Percentiles rank a stretch among this genome's conserved stretches.
Conservation (phyloP, 2,797 vertebrate species). For the Masticophis lateralis region DNA sequence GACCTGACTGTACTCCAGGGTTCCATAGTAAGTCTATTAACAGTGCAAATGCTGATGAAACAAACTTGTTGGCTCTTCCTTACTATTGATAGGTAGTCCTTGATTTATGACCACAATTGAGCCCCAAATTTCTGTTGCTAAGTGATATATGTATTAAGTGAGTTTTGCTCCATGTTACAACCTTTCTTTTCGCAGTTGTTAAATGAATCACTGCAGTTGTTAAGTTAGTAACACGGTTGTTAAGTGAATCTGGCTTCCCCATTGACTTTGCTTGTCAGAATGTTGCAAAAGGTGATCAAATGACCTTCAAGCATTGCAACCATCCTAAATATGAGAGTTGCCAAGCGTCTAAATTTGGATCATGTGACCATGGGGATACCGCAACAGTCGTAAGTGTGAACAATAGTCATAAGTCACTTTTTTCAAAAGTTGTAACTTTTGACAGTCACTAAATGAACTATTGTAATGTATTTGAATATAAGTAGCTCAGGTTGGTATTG, state of each 20-base stretch:
- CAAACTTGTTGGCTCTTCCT: neutral
- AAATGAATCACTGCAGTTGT: no score
- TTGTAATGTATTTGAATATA: no score
- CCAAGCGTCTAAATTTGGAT: neutral
- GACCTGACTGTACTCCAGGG: no score
- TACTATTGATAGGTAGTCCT: neutral
- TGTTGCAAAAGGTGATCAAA: no score
- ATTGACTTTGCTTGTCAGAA: no score
- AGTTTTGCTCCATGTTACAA: neutral
- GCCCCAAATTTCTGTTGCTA: neutral
- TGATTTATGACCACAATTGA: neutral
- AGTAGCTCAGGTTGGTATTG: no score
- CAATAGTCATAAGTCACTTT: neutral
- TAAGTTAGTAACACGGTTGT: no score
- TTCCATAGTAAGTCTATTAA: neutral
- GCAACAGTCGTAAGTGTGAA: neutral
- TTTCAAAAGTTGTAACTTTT: neutral
- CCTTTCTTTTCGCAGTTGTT: neutral
- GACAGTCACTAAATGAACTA: neutral
- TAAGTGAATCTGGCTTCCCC: no score
- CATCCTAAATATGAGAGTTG: no score
- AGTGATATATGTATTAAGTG: neutral
- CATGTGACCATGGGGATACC: neutral
- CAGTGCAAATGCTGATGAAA: neutral
- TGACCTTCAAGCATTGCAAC: no score